A percentile compares a stretch with the other conserved stretches of the same genome.
Evolutionary conservation across 2,113 vertebrate species (phyloP).

Genomic region (Apodemus sylvaticus): DNA sequence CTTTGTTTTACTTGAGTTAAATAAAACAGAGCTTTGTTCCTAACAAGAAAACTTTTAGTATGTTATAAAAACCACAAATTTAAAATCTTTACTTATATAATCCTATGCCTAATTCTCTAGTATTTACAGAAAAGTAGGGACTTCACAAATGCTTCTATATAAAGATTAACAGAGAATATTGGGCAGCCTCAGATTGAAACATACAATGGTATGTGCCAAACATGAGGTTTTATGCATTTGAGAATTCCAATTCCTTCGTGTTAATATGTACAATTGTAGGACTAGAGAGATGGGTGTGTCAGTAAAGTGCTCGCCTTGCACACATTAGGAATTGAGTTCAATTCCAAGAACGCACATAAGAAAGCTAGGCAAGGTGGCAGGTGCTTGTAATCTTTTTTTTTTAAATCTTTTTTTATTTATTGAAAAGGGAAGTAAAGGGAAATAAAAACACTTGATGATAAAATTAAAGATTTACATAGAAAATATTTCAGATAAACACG

Average conservation of each 20-base stretch:
- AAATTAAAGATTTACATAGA: too few species aligned
- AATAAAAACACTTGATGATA: too few species aligned
- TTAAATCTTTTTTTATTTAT: too few species aligned
- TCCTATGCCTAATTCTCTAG: not conserved
- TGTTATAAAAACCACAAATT: not conserved
- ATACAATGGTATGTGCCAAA: not conserved
- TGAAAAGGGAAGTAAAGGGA: too few species aligned
- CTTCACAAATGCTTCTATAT: not conserved
- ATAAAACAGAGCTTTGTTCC: conserved; percentile 18
- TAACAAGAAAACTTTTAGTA: too few species aligned
- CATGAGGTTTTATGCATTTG: not conserved
- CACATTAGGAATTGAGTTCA: not conserved
- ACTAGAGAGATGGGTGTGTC: not conserved
- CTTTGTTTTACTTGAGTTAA: conserved; percentile 42
- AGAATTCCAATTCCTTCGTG: not conserved
- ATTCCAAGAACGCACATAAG: not conserved
- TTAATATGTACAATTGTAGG: conserved; percentile 1
- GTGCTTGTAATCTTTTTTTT: not conserved
- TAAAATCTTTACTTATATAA: not conserved
- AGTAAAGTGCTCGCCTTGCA: not conserved
- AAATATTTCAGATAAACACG: too few species aligned
- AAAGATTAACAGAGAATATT: not conserved
- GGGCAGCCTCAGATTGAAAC: not conserved
- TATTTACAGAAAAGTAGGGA: not conserved
- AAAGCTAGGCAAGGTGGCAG: not conserved